These are phyloP conservation scores for Ptilonorhynchus violaceus DNA, from an alignment of 2,113 vertebrate species.

Conservation along the genomic window DNA sequence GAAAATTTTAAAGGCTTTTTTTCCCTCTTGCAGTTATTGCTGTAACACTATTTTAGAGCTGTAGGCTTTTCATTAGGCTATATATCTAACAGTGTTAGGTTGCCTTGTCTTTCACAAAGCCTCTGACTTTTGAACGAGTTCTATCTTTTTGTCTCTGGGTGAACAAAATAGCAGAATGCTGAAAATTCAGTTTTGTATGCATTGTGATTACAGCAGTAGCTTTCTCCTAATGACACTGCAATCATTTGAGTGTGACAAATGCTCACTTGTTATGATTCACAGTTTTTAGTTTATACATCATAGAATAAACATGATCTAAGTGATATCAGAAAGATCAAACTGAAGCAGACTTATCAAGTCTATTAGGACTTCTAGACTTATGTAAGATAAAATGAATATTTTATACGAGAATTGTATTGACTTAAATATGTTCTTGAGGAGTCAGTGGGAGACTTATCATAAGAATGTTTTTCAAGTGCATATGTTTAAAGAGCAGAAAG, in stretches of 20 bases:
- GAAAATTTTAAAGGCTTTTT: not conserved
- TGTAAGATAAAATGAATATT: not conserved
- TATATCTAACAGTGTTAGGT: not conserved
- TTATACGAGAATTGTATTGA: not conserved
- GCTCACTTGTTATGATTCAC: not conserved
- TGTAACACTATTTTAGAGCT: not conserved
- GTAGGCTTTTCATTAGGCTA: not conserved
- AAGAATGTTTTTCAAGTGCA: not conserved
- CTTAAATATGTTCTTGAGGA: not conserved
- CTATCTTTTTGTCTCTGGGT: not conserved
- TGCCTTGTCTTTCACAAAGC: not conserved
- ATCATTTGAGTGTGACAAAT: not conserved
- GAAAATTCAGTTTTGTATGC: not conserved
- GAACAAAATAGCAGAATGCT: not conserved
- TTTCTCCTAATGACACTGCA: not conserved
- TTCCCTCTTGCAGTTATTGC: not conserved
- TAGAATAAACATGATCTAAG: slow-evolving; percentile 2
- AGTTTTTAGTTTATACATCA: not conserved
- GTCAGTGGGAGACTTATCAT: not conserved
- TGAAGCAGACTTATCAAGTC: not conserved
- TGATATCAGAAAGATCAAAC: not conserved
- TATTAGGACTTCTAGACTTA: not conserved
- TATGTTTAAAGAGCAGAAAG: not conserved
- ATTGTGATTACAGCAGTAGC: not conserved
- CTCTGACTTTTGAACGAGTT: not conserved